These are phyloP conservation scores for Dascillus cervinus DNA, from an alignment of 2,888 invertebrate genomes.

Conservation along the genomic window DNA sequence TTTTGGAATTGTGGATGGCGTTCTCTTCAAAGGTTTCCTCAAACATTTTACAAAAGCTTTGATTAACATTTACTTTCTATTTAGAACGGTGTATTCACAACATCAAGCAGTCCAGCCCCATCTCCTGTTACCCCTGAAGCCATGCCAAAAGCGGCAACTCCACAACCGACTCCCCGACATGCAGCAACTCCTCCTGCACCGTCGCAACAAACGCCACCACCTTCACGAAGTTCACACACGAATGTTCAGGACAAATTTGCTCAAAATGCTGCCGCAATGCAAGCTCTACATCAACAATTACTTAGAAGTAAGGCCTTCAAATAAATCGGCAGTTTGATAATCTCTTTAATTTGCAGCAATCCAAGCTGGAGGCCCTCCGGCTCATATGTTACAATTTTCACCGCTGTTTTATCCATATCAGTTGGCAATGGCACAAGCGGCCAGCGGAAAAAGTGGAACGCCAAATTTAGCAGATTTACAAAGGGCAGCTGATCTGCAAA, in stretches of 20 bases:
- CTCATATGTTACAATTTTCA: slow-evolving; percentile 84
- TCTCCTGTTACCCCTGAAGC: slow-evolving; percentile 49
- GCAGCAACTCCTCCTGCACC: slow-evolving; percentile 48
- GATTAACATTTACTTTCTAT: slow-evolving; percentile 9
- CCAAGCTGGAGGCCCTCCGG: slow-evolving; percentile 59
- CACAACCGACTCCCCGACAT: slow-evolving; percentile 42
- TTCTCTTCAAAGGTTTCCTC: no score
- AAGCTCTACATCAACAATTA: slow-evolving; percentile 77
- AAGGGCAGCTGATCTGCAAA: slow-evolving; percentile 80
- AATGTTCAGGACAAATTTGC: slow-evolving; percentile 41
- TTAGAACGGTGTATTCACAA: slow-evolving; percentile 40
- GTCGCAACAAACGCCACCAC: slow-evolving; percentile 44
- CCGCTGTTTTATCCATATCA: slow-evolving; percentile 86
- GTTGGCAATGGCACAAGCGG: slow-evolving; percentile 75
- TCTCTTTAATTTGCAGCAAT: slow-evolving; percentile 39
- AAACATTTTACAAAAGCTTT: not conserved
- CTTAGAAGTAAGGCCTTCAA: slow-evolving; percentile 56
- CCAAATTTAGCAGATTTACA: slow-evolving; percentile 68
- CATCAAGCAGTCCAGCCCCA: slow-evolving; percentile 44
- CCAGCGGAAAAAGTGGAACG: slow-evolving; percentile 42
- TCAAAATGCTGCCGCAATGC: slow-evolving; percentile 64
- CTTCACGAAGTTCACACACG: slow-evolving; percentile 29
- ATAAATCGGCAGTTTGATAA: slow-evolving; percentile 5
- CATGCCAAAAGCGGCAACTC: slow-evolving; percentile 27
- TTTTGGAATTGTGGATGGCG: no score